A percentile compares a stretch with the other conserved stretches of the same genome.
These are phyloP conservation scores for Calcarius ornatus DNA, from an alignment of 2,113 vertebrate genomes.

Conservation along the genomic window DNA sequence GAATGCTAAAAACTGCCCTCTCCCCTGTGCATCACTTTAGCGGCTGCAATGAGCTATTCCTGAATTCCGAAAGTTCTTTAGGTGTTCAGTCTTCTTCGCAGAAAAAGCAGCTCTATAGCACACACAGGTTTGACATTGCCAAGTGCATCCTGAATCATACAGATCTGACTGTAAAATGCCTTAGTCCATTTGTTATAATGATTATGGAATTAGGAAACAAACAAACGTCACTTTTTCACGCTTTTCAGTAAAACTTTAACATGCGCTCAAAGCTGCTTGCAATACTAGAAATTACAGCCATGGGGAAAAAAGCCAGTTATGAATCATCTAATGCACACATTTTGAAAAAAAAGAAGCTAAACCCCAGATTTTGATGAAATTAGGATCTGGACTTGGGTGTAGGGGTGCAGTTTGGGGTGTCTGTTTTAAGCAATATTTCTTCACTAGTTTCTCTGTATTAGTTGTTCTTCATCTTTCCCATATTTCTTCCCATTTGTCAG, in stretches of 20 bases:
- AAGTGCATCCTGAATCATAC: not conserved
- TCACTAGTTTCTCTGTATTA: not conserved
- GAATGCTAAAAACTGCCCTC: not conserved
- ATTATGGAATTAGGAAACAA: no score
- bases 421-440: not conserved
- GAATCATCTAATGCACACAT: not conserved
- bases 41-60: not conserved
- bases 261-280: not conserved
- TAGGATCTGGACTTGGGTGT: not conserved
- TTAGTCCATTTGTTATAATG: not conserved
- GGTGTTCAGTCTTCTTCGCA: not conserved
- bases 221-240: not conserved
- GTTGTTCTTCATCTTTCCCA: not conserved
- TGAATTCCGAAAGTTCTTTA: not conserved
- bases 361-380: not conserved
- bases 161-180: not conserved
- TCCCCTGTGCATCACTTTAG: not conserved
- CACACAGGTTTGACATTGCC: not conserved
- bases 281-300: not conserved
- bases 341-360: not conserved
- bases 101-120: not conserved
- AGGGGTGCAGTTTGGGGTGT: not conserved
- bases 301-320: not conserved
- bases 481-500: not conserved
- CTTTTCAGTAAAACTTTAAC: not conserved